Conservation (phyloP, 35 echinoderm and acorn worm species). For the Ptychodera flava region DNA sequence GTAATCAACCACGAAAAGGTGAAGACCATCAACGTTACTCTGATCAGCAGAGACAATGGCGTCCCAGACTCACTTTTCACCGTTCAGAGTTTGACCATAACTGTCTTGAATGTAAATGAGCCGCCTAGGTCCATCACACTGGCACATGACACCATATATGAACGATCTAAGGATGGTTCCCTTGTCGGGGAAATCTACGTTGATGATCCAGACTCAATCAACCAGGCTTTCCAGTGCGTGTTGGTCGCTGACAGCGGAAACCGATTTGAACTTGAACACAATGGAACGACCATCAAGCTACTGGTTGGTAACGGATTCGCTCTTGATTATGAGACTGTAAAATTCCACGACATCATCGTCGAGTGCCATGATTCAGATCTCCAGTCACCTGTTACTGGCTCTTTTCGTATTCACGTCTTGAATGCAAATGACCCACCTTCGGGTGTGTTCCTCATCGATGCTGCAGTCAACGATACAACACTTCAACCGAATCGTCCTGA, state of each 20-base stretch:
- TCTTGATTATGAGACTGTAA: slow-evolving; percentile 20
- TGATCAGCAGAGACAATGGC: slow-evolving; percentile 12
- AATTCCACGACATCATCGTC: background rate
- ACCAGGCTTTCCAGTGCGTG: slow-evolving; percentile 24
- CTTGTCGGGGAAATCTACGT: slow-evolving; percentile 5
- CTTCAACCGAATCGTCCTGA: slow-evolving; percentile 4
- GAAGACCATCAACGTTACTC: background rate
- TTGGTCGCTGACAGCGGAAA: slow-evolving; percentile 5
- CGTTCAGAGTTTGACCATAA: slow-evolving; percentile 28
- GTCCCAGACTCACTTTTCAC: background rate
- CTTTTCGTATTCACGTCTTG: slow-evolving; percentile 19
- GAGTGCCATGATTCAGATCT: slow-evolving; percentile 30
- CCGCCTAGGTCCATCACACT: slow-evolving; percentile 24
- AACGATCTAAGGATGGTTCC: slow-evolving; percentile 14
- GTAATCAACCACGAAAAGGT: background rate
- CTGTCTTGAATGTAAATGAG: slow-evolving; percentile 27
- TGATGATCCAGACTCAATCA: background rate
- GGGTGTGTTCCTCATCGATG: slow-evolving; percentile 33
- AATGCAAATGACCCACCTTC: slow-evolving; percentile 30
- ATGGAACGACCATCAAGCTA: slow-evolving; percentile 7
- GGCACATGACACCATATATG: background rate
- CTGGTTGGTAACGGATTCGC: slow-evolving; percentile 6
- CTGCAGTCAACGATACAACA: background rate
- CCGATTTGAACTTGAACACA: background rate
- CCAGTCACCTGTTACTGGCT: background rate